A percentile compares a stretch with the other conserved stretches of the same genome.
Conservation (phyloP, 2,113 vertebrate genomes). For the Struthio camelus region DNA sequence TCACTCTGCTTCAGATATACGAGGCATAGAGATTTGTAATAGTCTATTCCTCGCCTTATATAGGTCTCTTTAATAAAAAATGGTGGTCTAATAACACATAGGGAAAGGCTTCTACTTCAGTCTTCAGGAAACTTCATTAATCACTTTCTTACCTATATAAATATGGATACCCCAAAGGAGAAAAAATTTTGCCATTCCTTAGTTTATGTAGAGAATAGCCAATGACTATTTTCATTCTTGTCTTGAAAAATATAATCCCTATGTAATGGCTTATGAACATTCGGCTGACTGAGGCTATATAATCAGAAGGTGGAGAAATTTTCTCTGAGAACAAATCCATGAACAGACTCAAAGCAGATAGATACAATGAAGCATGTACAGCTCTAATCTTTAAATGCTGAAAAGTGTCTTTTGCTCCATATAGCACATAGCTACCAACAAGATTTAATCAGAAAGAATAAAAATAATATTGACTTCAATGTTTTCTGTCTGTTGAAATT, state of each 20-base stretch:
- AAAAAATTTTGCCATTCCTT: background rate
- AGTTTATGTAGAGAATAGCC: background rate
- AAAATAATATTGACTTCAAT: background rate
- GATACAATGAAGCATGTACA: constrained; percentile 24
- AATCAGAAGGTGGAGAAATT: background rate
- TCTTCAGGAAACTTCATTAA: background rate
- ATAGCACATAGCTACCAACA: background rate
- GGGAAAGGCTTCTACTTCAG: background rate
- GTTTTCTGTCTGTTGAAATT: constrained; percentile 35
- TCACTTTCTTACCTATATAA: background rate
- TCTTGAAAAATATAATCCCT: background rate
- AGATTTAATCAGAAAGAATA: constrained; percentile 38
- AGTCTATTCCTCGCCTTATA: background rate
- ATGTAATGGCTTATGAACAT: constrained; percentile 6
- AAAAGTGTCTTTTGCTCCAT: background rate
- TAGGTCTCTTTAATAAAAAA: background rate
- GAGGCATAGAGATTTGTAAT: background rate
- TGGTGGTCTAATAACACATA: background rate
- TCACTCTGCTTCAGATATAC: background rate
- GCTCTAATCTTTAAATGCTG: background rate
- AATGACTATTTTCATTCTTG: background rate
- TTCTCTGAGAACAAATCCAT: constrained; percentile 26
- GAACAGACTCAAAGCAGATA: constrained; percentile 17
- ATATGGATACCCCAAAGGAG: background rate
- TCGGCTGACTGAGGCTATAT: background rate